phyloP scores from a whole-genome alignment of 2,113 vertebrate species.

The Hylia prasina region DNA sequence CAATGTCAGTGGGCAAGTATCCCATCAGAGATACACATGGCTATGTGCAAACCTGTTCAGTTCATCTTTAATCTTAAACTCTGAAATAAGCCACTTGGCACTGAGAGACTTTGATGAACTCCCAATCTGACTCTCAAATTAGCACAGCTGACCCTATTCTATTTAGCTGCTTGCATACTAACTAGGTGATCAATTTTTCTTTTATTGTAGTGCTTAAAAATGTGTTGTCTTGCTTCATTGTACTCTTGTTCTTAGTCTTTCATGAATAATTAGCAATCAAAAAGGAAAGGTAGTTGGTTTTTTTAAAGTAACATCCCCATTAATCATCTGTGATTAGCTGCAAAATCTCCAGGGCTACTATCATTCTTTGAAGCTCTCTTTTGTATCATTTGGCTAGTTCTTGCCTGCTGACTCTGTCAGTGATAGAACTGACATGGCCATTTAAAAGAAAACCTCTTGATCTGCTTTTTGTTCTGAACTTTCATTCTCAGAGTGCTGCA shows the following conservation, averaged over 20 bases:
- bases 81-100: conserved; percentile 54
- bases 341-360: conserved; percentile 3
- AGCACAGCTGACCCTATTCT: conserved; percentile 4
- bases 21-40: not conserved
- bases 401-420: not conserved
- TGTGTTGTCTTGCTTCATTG: not conserved
- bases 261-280: conserved; percentile 55
- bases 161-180: conserved; percentile 35
- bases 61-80: conserved; percentile 70
- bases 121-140: conserved; percentile 39
- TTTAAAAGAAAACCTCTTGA: not conserved
- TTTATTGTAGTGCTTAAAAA: conserved; percentile 34
- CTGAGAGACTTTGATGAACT: conserved; percentile 25
- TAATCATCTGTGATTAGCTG: conserved; percentile 45
- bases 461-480: not conserved
- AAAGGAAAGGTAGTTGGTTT: not conserved
- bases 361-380: not conserved
- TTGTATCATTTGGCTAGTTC: not conserved
- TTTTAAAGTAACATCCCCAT: conserved; percentile 22
- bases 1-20: not conserved
- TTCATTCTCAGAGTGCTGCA: not conserved
- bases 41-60: not conserved
- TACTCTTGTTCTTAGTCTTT: conserved; percentile 37
- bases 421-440: not conserved
- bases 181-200: conserved; percentile 48